Evolutionary conservation across 2,797 vertebrate species (phyloP).

Genomic region (Cottoperca gobio): DNA sequence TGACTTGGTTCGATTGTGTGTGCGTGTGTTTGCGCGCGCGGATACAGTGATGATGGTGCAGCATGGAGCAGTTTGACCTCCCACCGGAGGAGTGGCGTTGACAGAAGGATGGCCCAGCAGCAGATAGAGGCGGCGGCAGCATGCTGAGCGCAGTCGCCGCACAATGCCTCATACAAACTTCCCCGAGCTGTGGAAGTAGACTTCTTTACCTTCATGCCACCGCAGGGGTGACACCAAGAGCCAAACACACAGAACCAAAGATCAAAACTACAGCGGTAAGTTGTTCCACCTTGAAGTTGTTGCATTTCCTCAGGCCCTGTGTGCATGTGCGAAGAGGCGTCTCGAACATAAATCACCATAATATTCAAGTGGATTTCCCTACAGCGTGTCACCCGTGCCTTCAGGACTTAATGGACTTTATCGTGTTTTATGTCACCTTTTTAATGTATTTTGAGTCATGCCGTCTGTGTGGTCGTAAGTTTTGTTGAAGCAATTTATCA

Average conservation of each 20-base stretch:
- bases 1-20: neutral
- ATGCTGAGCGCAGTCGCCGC: constrained; percentile 47
- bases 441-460: neutral
- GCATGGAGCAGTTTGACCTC: constrained; percentile 66
- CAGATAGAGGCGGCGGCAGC: constrained; percentile 71
- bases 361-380: neutral
- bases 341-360: neutral
- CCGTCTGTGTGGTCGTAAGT: neutral
- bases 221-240: constrained; percentile 31
- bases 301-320: neutral
- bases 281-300: neutral
- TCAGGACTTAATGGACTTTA: neutral
- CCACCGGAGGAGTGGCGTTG: constrained; percentile 82
- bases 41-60: constrained; percentile 20
- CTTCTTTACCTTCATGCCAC: constrained; percentile 53
- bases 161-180: constrained; percentile 44
- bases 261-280: constrained; percentile 43
- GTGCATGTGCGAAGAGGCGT: constrained; percentile 5
- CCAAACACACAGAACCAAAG: constrained; percentile 25
- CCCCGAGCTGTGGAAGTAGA: constrained; percentile 22
- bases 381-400: neutral
- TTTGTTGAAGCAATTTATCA: neutral
- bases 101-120: constrained; percentile 75
- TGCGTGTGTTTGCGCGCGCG: too few relatives aligned
- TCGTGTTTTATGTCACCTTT: neutral